Base-by-base conservation (phyloP, 2,113 vertebrate genomes). In the Pao palembangensis region DNA sequence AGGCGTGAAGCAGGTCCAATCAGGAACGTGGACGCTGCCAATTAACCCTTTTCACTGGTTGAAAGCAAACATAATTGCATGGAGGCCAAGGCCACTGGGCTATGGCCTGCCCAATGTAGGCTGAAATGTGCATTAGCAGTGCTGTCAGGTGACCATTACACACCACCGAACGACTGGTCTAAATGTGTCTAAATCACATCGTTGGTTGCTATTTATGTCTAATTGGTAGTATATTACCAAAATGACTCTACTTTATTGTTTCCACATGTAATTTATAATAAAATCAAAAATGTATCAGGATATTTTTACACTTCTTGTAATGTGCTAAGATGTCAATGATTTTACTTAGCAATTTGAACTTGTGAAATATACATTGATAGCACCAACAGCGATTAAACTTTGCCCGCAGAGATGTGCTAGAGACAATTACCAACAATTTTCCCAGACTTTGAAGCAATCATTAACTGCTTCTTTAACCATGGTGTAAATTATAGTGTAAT, bases 1-100 rank as follows among this genome's bases (percentile, higher is more conserved):
- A 91, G 87, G 86, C 90, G 83, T 92, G 91, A 91, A 92, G 89
- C 85, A 83, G 87, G 85, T 84, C 88, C 88, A 90, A 91, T 91
- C 86, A 90, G 88, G 85, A 86, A 80, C 86, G 87, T 88, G 88
- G 85, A 87, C 48, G 55, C 80, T 81, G 82, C 83, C 90, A 92
- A 91, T 91, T 92, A 91, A 91, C 89, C 88, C 87, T 84, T 89
- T 88, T 91, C 88, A 88, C 87, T 62, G 86, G 80, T 84, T 85
- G 87, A 88, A 84, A 90, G 81, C 85, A 85, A 84, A 90, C 89
- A 88, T 87, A 90, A 87, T 87, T 89, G 89, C 88, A 82, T 85
- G 67, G 80, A 76, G 87, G 81, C 74, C 70, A 80, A 65, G 88
- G 82, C 79, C 71, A 80, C 78, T 44, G 69, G 88, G 81, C 79